Evolutionary conservation across 2,888 invertebrate species (phyloP).

Genomic region (Palloptera scutellata): DNA sequence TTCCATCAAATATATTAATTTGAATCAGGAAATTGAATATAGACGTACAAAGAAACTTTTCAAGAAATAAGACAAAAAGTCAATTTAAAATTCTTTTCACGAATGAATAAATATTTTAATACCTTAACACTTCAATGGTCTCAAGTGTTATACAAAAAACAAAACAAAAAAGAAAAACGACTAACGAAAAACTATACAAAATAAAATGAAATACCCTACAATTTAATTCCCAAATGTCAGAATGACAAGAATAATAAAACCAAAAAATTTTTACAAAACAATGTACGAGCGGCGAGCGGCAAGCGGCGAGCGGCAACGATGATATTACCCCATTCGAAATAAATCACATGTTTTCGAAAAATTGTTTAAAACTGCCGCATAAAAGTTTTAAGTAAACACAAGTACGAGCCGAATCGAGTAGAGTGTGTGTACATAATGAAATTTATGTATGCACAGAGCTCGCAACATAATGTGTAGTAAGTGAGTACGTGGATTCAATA

Average conservation of each 20-base stretch:
- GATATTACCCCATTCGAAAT: not conserved
- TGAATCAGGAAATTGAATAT: no score
- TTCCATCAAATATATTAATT: no score
- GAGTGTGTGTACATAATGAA: not conserved
- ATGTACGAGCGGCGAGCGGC: not conserved
- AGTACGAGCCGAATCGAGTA: no score
- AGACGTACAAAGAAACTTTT: no score
- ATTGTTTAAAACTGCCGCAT: conserved; percentile 15
- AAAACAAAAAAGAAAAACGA: not conserved
- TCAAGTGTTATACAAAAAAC: not conserved
- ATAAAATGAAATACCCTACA: not conserved
- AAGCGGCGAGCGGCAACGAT: not conserved
- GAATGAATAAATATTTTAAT: no score
- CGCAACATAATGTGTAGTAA: not conserved
- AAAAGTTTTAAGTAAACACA: conserved; percentile 12
- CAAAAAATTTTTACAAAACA: not conserved
- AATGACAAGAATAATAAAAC: not conserved
- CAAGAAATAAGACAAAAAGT: no score
- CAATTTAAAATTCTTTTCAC: no score
- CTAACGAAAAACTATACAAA: not conserved
- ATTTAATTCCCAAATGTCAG: not conserved
- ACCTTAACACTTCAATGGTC: no score
- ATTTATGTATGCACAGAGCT: not conserved
- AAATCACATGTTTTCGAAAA: not conserved
- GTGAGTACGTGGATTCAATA: no score